A percentile compares a stretch with the other conserved stretches of the same genome.
Evolutionary conservation across 2,797 vertebrate genomes (phyloP).

Genomic region (Parambassis ranga): DNA sequence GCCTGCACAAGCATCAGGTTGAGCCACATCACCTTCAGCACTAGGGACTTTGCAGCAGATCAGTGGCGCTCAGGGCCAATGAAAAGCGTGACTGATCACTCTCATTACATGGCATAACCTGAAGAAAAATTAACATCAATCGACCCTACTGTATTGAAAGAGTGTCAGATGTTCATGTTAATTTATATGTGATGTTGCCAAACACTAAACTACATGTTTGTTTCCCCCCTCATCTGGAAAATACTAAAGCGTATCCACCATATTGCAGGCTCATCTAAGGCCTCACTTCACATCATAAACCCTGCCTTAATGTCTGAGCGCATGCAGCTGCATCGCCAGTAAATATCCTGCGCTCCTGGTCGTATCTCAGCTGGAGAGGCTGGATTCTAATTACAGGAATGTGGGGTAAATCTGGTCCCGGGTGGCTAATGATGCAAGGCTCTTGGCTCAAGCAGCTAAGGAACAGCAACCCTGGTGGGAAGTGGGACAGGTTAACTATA

Average conservation of each 20-base stretch:
- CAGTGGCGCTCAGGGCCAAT: no score
- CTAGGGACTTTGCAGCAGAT: neutral
- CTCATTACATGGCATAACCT: slow-evolving; percentile 6
- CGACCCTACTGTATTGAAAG: no score
- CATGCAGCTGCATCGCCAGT: slow-evolving; percentile 7
- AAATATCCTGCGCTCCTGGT: slow-evolving; percentile 31
- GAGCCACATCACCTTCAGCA: neutral
- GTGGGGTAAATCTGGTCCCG: slow-evolving; percentile 21
- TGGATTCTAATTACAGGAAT: slow-evolving; percentile 51
- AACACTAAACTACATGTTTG: neutral
- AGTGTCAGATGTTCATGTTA: no score
- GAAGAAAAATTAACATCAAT: no score
- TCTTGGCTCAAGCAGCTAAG: slow-evolving; percentile 17
- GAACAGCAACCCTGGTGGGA: neutral
- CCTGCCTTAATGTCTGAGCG: neutral
- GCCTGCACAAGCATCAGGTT: no score
- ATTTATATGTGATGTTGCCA: neutral
- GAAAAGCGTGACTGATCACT: slow-evolving; percentile 15
- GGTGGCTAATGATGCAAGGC: slow-evolving; percentile 33
- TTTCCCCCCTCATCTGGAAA: neutral
- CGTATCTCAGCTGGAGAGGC: slow-evolving; percentile 33
- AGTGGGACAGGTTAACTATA: neutral
- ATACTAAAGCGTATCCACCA: neutral
- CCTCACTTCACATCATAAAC: neutral
- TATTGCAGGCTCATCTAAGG: neutral